These are phyloP conservation scores for Nephotettix cincticeps DNA, from an alignment of 1,140 invertebrate genomes.

Conservation along the genomic window DNA sequence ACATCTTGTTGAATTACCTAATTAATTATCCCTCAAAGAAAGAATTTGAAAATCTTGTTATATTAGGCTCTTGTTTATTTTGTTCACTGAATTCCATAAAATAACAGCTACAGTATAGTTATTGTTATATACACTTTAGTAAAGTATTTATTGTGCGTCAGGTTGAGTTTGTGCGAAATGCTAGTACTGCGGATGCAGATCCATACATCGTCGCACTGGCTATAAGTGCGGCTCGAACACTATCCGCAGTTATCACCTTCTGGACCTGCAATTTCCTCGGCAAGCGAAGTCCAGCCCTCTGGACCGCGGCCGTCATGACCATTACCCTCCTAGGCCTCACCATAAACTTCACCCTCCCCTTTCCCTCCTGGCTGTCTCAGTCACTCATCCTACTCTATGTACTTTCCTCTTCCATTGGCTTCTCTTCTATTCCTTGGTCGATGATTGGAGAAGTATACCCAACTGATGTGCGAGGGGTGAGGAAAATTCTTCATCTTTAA, in stretches of 20 bases:
- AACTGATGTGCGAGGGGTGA: constrained; percentile 58
- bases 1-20: too few relatives aligned
- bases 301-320: constrained; percentile 60
- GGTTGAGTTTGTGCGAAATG: constrained; percentile 56
- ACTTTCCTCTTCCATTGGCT: constrained; percentile 60
- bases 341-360: constrained; percentile 41
- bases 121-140: too few relatives aligned
- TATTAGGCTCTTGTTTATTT: too few relatives aligned
- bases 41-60: too few relatives aligned
- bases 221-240: constrained; percentile 53
- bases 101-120: too few relatives aligned
- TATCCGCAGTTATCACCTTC: constrained; percentile 54
- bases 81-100: too few relatives aligned
- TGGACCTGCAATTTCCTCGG: constrained; percentile 55
- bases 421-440: constrained; percentile 67
- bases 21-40: too few relatives aligned
- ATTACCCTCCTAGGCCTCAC: constrained; percentile 56
- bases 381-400: constrained; percentile 58
- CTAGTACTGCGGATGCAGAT: constrained; percentile 56
- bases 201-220: constrained; percentile 55
- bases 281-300: constrained; percentile 52
- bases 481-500: neutral
- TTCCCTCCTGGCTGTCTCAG: constrained; percentile 48
- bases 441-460: constrained; percentile 75
- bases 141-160: too few relatives aligned